Evolutionary conservation across 2,113 vertebrate genomes (phyloP).

Genomic region (Phocoena sinus): DNA sequence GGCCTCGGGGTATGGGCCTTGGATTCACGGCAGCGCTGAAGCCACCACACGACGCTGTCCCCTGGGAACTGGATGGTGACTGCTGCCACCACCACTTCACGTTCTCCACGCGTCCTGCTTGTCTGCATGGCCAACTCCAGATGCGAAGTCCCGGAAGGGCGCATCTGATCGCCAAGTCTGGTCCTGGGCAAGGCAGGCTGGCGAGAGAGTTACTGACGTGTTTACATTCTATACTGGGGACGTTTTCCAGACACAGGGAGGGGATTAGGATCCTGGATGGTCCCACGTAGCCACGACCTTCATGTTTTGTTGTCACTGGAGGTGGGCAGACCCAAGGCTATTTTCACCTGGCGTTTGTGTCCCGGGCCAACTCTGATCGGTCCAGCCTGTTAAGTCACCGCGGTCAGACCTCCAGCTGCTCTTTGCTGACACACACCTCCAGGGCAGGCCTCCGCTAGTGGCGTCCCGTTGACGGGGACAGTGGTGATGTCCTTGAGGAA

Average conservation of each 20-base stretch:
- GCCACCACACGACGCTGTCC: not conserved
- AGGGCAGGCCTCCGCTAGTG: not conserved
- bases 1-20: accelerated
- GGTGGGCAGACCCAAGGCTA: not conserved
- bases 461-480: not conserved
- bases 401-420: not conserved
- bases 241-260: not conserved
- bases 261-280: not conserved
- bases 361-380: accelerated
- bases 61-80: not conserved
- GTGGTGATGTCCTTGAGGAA: not conserved
- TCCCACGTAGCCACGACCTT: too few species aligned
- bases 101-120: not conserved
- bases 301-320: not conserved
- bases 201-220: too few species aligned
- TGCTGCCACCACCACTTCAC: accelerated
- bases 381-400: too few species aligned
- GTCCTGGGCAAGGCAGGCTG: not conserved
- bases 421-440: not conserved
- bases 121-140: not conserved
- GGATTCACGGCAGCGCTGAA: not conserved
- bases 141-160: not conserved
- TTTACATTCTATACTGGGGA: not conserved
- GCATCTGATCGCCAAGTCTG: too few species aligned
- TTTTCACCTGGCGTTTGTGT: too few species aligned